Base-by-base conservation (phyloP, 35 echinoderm and acorn worm species). In the Acanthaster planci region DNA sequence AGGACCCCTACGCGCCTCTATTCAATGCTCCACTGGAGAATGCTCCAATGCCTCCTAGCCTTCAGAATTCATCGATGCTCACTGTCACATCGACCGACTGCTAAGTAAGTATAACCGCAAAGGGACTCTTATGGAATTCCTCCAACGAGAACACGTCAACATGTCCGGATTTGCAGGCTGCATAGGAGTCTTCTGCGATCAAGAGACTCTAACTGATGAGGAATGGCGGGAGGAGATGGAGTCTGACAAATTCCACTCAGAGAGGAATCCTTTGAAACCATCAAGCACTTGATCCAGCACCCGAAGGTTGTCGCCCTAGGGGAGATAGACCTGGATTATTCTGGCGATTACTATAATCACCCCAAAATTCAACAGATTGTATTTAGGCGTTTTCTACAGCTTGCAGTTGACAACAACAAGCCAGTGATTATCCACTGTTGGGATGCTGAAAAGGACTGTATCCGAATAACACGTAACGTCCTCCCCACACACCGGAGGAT, bases 11-110 rank as follows among this genome's bases (percentile, higher is more conserved):
- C 60, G 60, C 60, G 60, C 27, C 60, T 67, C 60, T 67, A 15
- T 22, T 67, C 60, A 7, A 22, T 67, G 60, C 60, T 67, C 27
- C 60, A 67, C 60, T 67, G 60, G 60, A 67, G 60, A 22, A 67
- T 1, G 4, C 21, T 67, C 18, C 60, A 67, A 67, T 22, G 60
- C 5, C 60, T 67, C n/a, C 27, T 67, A 22, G 0, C 27, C 2
- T 22, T 67, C 0, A 0, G n/a, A 67, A 8, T 67, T 67, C 60
- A 67, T 67, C 31, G 60, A 67, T 26, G 60, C 60, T 22, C 60
- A 67, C 27, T 4, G 21, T 26, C 60, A 67, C 57, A 60, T 60
- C 17, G 60, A 67, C 7, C 5, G 60, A 32, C 31, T 67, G 7
- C 60, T 67, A 0, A 67, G 27, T 22, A 67, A 67, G 22, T 17